These are phyloP conservation scores for Molossus alvarezi DNA, from an alignment of 2,797 vertebrate species.

Conservation along the genomic window DNA sequence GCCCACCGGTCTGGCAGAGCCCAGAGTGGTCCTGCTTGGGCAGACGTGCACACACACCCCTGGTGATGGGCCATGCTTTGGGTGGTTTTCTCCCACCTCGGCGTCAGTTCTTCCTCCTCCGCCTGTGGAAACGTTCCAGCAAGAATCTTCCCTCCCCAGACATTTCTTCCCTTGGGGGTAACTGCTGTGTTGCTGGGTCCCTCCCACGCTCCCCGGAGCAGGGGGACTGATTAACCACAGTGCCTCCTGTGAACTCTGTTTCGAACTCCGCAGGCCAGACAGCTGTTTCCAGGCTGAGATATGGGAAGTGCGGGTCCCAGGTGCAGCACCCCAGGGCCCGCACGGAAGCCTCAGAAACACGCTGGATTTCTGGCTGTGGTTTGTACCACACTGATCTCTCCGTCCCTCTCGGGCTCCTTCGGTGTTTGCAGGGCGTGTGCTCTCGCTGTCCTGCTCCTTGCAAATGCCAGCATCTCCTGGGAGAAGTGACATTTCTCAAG, in stretches of 20 bases:
- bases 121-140: accelerated
- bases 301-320: conserved; percentile 6
- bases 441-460: background rate
- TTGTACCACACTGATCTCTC: conserved; percentile 42
- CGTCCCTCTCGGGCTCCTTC: background rate
- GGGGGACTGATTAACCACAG: conserved; percentile 67
- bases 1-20: accelerated
- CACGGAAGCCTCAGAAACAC: background rate
- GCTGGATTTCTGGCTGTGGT: background rate
- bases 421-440: background rate
- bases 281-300: conserved; percentile 55
- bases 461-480: background rate
- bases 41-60: accelerated
- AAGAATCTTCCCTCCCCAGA: background rate
- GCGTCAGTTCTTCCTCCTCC: accelerated
- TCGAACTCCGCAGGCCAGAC: conserved; percentile 73
- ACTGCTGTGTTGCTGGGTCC: background rate
- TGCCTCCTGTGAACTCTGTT: conserved; percentile 63
- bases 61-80: accelerated
- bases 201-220: background rate
- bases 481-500: background rate
- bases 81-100: background rate
- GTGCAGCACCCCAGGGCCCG: conserved; percentile 7
- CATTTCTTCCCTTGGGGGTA: accelerated
- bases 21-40: background rate